Base-by-base conservation (phyloP, 2,113 vertebrate genomes). In the Daphoenositta chrysoptera region DNA sequence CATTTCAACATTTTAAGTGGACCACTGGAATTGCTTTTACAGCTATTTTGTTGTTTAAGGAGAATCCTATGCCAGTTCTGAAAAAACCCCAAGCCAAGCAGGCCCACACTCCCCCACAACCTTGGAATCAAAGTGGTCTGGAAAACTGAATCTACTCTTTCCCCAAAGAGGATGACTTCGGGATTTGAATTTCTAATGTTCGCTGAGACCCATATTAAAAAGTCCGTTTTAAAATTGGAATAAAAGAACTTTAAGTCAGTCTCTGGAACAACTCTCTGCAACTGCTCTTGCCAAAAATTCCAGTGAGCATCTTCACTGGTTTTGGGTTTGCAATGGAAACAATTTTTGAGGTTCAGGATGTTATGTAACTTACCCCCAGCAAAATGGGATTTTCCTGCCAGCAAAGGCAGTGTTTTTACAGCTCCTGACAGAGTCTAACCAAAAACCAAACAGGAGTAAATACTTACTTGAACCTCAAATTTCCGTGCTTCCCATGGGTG, bases 401-500 rank as follows among this genome's bases (percentile, higher is more conserved):
- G 6, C 73, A 37, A 44, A 48, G 16, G 37, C 40, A 39, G 6
- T 9, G 10, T 53, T 73, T 37, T 44, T 23, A 26, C 22, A 13
- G 15, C 6, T 70, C 39, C 37, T 72, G 33, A 40, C 15, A 10
- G 2, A 53, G 8, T 7, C 39, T 11, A 63, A 39, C 7, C 3
- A 71, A 39, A 71, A 51, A 3, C 8, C 15, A 56, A 40, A 42
- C 10, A 18, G 12, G 22, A 45, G 17, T 21, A 28, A 89, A 57
- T 3, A 45, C 23, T 16, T 40, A 8, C 5, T 63, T 16, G n/a
- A 51, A 56, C 53, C 50, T 30, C 9, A 53, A 53, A 48, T 56
- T 90, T 31, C 53, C 2, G 0, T 13, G 26, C 9, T 35, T 42
- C 0, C 0, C 28, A 9, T 19, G 15, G 9, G 4, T 23, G 15